phyloP scores from a whole-genome alignment of 2,888 invertebrate genomes.

The Ellobium chinense region DNA sequence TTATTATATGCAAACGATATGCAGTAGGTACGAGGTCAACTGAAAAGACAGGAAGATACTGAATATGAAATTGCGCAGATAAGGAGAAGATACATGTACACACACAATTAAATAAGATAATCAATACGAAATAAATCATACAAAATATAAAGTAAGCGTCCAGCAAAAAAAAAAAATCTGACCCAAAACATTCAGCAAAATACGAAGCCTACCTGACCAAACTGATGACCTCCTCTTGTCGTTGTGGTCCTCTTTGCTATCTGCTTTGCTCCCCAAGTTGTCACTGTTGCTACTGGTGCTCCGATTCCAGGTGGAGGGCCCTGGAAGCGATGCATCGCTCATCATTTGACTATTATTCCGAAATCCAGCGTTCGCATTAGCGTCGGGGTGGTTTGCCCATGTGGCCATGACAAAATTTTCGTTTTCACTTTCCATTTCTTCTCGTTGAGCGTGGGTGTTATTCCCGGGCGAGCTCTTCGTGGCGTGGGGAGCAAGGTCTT shows the following conservation, averaged over 20 bases:
- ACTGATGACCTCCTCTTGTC: neutral
- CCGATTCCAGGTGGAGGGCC: neutral
- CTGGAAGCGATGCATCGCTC: neutral
- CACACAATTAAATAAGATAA: too few relatives aligned
- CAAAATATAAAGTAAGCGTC: too few relatives aligned
- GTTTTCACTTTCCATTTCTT: neutral
- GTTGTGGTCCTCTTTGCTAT: neutral
- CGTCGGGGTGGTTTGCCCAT: neutral
- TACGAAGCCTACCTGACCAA: slow-evolving; percentile 28
- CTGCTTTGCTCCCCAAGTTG: neutral
- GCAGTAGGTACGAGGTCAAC: too few relatives aligned
- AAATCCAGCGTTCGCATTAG: neutral
- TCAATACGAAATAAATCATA: too few relatives aligned
- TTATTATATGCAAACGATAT: too few relatives aligned
- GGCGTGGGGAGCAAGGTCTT: slow-evolving; percentile 1
- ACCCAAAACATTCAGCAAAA: too few relatives aligned
- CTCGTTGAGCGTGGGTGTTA: neutral
- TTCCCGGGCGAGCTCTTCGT: slow-evolving; percentile 15
- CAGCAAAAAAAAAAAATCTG: too few relatives aligned
- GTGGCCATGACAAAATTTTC: neutral
- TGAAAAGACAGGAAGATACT: too few relatives aligned
- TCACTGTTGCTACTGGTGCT: neutral
- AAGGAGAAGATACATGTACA: too few relatives aligned
- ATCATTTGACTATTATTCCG: neutral
- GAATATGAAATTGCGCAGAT: too few relatives aligned